phyloP scores from a whole-genome alignment of 1,140 invertebrate species.

The Agrypnia vestita region DNA sequence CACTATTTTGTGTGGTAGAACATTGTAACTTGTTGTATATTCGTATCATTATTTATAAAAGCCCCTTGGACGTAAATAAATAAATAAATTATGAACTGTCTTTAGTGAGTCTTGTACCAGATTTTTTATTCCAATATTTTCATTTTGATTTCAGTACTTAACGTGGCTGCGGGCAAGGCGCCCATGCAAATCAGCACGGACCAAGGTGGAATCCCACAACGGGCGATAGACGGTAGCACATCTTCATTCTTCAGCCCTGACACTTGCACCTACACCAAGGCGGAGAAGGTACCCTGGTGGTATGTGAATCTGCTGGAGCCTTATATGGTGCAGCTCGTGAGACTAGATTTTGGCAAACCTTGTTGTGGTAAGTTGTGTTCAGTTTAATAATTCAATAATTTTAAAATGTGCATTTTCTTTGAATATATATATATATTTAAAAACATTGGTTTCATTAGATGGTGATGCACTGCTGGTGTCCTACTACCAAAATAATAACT shows the following conservation, averaged over 20 bases:
- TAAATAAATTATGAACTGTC: too few relatives aligned
- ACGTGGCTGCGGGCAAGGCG: constrained; percentile 95
- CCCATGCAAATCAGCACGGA: constrained; percentile 94
- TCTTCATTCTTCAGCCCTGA: constrained; percentile 85
- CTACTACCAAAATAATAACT: background rate
- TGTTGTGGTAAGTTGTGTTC: constrained; percentile 87
- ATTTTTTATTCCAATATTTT: too few relatives aligned
- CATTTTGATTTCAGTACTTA: constrained; percentile 82
- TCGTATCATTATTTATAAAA: too few relatives aligned
- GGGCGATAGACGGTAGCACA: constrained; percentile 93
- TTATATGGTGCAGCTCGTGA: constrained; percentile 94
- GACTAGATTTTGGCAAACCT: constrained; percentile 92
- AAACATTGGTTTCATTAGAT: background rate
- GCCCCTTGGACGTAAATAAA: too few relatives aligned
- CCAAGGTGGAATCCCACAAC: constrained; percentile 89
- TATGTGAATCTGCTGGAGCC: constrained; percentile 96
- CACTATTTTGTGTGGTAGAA: too few relatives aligned
- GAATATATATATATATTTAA: too few relatives aligned
- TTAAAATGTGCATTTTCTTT: background rate
- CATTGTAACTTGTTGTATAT: too few relatives aligned
- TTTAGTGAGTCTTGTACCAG: too few relatives aligned
- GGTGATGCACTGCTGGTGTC: background rate
- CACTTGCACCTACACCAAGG: constrained; percentile 90
- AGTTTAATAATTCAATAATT: background rate
- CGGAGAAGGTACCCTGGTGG: constrained; percentile 92